A percentile compares a stretch with the other conserved stretches of the same genome.
These are phyloP conservation scores for Mesocentrotus franciscanus DNA, from an alignment of 53 echinoderm and acorn worm genomes.

Conservation along the genomic window DNA sequence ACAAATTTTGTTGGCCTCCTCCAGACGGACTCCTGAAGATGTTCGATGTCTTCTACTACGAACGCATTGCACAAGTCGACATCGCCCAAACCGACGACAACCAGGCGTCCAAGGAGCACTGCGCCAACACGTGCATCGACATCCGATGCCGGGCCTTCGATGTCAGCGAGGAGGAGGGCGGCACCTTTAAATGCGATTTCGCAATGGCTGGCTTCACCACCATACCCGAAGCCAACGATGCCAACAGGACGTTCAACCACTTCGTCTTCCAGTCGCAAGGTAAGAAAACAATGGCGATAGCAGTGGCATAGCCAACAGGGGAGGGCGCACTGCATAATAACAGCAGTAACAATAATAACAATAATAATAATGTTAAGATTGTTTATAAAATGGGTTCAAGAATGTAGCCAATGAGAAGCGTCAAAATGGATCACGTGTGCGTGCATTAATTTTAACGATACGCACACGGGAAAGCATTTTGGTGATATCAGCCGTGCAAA, in stretches of 20 bases:
- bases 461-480: no score
- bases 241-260: conserved; percentile 42
- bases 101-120: conserved; percentile 6
- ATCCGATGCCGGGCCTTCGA: conserved; percentile 54
- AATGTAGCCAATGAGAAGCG: no score
- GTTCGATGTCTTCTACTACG: conserved; percentile 58
- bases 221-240: neutral
- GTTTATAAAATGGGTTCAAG: no score
- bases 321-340: no score
- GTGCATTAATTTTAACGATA: no score
- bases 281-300: neutral
- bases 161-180: neutral
- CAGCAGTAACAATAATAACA: no score
- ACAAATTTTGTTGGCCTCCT: neutral
- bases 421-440: no score
- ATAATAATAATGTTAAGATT: no score
- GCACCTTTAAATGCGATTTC: conserved; percentile 26
- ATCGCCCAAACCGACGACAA: neutral
- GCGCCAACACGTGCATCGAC: conserved; percentile 31
- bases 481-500: no score
- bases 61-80: neutral
- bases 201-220: conserved; percentile 26
- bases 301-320: neutral
- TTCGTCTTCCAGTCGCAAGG: conserved; percentile 8
- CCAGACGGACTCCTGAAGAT: conserved; percentile 56